Conservation (phyloP, 2,797 vertebrate genomes). For the Danio kyathit region DNA sequence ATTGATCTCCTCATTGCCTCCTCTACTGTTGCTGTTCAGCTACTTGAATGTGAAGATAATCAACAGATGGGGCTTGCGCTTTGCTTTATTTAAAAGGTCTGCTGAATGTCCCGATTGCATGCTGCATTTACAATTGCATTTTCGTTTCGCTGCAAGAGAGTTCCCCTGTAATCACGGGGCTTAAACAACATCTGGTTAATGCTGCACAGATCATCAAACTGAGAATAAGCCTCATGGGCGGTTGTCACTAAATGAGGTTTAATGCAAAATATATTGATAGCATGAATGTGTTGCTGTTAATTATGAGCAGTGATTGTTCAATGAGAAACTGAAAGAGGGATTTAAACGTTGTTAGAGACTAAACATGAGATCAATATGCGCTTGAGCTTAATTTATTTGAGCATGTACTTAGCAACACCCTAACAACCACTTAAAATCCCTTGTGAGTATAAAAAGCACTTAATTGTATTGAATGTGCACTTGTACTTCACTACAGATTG, state of each 20-base stretch:
- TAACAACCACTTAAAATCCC: neutral
- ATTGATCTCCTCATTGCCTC: slow-evolving; percentile 22
- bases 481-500: neutral
- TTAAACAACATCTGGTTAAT: slow-evolving; percentile 31
- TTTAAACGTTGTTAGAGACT: neutral
- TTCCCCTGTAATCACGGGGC: slow-evolving; percentile 1
- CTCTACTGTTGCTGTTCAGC: slow-evolving; percentile 31
- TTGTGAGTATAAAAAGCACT: neutral
- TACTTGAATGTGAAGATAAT: slow-evolving; percentile 37
- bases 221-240: neutral
- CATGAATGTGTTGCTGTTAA: neutral
- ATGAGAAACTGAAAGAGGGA: neutral
- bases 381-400: neutral
- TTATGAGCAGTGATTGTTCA: neutral
- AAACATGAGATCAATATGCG: neutral
- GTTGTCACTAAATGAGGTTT: neutral
- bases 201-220: neutral
- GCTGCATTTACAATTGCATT: slow-evolving; percentile 31
- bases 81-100: slow-evolving; percentile 31
- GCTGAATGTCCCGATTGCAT: slow-evolving; percentile 29
- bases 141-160: slow-evolving; percentile 19
- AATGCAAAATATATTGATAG: neutral
- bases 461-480: neutral
- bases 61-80: slow-evolving; percentile 3
- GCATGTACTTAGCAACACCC: neutral